Base-by-base conservation (phyloP, 2,888 invertebrate species). In the Dryococelus australis region DNA sequence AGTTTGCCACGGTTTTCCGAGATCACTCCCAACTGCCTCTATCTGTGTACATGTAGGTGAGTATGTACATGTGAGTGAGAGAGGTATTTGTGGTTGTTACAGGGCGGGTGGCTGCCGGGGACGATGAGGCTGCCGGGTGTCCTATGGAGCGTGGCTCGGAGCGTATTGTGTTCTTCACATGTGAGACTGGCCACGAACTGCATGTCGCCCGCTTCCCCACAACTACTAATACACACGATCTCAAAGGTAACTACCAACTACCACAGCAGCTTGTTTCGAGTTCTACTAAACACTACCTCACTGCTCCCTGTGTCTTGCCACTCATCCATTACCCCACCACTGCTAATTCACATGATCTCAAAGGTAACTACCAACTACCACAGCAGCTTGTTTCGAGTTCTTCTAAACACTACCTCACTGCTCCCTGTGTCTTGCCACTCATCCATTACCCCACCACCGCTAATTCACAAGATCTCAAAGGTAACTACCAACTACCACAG, bases 401-500 rank as follows among this genome's bases (percentile, higher is more conserved):
- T n/a, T n/a, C n/a, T n/a, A n/a, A n/a, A n/a, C n/a, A n/a, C n/a
- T n/a, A n/a, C n/a, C n/a, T n/a, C n/a, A n/a, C n/a, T n/a, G n/a
- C n/a, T n/a, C n/a, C n/a, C n/a, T n/a, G n/a, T n/a, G n/a, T n/a
- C n/a, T n/a, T n/a, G n/a, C n/a, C n/a, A n/a, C n/a, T n/a, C n/a
- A n/a, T n/a, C n/a, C n/a, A n/a, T n/a, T n/a, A n/a, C 86, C 80
- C 65, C 12, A 80, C 87, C 12, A 86, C 87, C 84, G 80, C 87
- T 26, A 84, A 88, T 8, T 26, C 86, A 26, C 88, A 89, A n/a
- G 87, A 89, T 78, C 85, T 89, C 87, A 89, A 88, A 85, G 88
- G 88, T 89, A 79, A 87, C 85, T 65, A n/a, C 16, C 20, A n/a
- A 3, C 78, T 65, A 3, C 20, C 3, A n/a, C n/a, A 3, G 20